Evolutionary conservation across 1,140 invertebrate species (phyloP).

Genomic region (Luehdorfia chinensis): DNA sequence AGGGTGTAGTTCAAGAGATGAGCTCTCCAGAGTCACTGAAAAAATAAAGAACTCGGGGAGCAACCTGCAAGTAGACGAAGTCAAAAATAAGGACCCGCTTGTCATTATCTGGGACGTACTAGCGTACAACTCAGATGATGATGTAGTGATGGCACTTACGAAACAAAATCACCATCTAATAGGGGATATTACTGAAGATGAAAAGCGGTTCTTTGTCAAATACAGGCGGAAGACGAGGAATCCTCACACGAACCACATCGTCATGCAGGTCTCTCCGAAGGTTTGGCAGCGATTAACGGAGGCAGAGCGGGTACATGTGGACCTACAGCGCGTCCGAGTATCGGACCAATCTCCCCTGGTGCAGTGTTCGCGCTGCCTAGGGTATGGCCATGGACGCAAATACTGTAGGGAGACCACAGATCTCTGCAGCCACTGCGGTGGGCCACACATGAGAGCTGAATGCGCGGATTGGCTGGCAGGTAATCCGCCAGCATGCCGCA

Average conservation of each 20-base stretch:
- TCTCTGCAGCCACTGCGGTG: constrained; percentile 6
- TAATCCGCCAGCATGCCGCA: too few species aligned
- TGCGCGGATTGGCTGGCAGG: too few species aligned
- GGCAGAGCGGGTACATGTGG: not conserved
- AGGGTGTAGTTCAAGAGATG: constrained; percentile 15
- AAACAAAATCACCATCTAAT: constrained; percentile 25
- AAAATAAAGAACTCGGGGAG: not conserved
- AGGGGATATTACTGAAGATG: constrained; percentile 8
- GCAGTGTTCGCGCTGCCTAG: not conserved
- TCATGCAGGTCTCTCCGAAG: constrained; percentile 28
- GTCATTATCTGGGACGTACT: constrained; percentile 13
- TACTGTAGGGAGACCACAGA: constrained; percentile 5
- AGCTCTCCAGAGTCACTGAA: not conserved
- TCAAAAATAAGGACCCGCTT: constrained; percentile 7
- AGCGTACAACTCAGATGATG: constrained; percentile 14
- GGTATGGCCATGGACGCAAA: not conserved
- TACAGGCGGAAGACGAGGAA: constrained; percentile 32
- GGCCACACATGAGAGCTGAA: too few species aligned
- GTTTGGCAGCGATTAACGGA: not conserved
- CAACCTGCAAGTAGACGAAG: not conserved
- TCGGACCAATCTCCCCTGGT: not conserved
- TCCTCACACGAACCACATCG: constrained; percentile 23
- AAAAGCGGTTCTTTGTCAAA: constrained; percentile 7
- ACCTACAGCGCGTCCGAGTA: not conserved
- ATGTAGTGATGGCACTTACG: constrained; percentile 14